phyloP scores from a whole-genome alignment of 2,888 invertebrate species.

The Leucophora obtusa region DNA sequence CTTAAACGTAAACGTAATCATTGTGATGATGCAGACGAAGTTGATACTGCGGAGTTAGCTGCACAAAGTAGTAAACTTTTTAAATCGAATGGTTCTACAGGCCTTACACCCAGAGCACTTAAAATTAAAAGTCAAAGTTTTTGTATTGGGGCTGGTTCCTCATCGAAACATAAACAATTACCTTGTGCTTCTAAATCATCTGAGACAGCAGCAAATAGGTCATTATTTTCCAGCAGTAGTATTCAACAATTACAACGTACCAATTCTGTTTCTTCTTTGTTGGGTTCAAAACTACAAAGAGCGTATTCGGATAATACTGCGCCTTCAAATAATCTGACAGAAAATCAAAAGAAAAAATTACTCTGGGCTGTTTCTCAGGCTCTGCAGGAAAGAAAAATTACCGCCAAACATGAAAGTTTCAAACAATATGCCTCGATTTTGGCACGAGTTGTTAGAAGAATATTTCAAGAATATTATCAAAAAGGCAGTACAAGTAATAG shows the following conservation, averaged over 20 bases:
- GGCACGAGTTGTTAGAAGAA: conserved; percentile 83
- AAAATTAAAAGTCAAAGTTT: conserved; percentile 78
- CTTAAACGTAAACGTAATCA: conserved; percentile 74
- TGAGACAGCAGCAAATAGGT: conserved; percentile 13
- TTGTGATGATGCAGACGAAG: conserved; percentile 70
- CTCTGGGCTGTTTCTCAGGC: conserved; percentile 90
- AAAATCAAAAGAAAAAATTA: conserved; percentile 82
- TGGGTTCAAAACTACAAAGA: conserved; percentile 65
- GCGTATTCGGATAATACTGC: conserved; percentile 72
- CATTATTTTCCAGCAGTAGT: conserved; percentile 28
- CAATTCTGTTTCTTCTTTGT: conserved; percentile 34
- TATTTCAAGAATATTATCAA: conserved; percentile 81
- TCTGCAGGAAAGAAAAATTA: conserved; percentile 85
- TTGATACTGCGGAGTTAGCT: conserved; percentile 64
- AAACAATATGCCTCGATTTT: conserved; percentile 85
- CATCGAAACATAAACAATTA: conserved; percentile 61
- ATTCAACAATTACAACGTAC: conserved; percentile 29
- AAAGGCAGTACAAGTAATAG: conserved; percentile 86
- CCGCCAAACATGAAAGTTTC: conserved; percentile 83
- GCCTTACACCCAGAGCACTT: conserved; percentile 74
- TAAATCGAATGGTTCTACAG: conserved; percentile 66
- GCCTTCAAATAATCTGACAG: conserved; percentile 71
- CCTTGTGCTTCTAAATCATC: conserved; percentile 44
- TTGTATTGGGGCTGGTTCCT: conserved; percentile 76
- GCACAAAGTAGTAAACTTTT: conserved; percentile 71